Evolutionary conservation across 92 coral and sea anemone species (phyloP).

Genomic region (Epizoanthus ramosus): DNA sequence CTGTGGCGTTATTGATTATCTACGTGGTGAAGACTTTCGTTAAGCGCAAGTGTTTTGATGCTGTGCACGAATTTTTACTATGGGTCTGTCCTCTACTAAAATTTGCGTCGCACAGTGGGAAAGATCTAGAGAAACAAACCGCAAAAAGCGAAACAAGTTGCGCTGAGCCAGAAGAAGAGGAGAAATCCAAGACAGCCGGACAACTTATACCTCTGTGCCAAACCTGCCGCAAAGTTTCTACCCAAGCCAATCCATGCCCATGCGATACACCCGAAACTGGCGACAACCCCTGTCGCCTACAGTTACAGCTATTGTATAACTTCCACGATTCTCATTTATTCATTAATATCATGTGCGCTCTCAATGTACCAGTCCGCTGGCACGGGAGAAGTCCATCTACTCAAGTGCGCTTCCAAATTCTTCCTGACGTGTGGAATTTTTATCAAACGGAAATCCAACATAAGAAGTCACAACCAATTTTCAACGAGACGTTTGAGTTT

Average conservation of each 20-base stretch:
- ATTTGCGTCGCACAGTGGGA: not conserved
- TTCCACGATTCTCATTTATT: slow-evolving; percentile 71
- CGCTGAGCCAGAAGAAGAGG: slow-evolving; percentile 34
- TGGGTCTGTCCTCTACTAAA: slow-evolving; percentile 8
- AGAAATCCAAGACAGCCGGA: slow-evolving; percentile 12
- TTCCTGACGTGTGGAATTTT: slow-evolving; percentile 70
- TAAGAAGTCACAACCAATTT: slow-evolving; percentile 83
- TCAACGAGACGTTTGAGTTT: slow-evolving; percentile 90
- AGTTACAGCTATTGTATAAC: slow-evolving; percentile 77
- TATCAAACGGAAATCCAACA: slow-evolving; percentile 71
- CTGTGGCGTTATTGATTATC: slow-evolving; percentile 13
- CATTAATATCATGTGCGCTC: slow-evolving; percentile 82
- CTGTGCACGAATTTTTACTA: slow-evolving; percentile 14
- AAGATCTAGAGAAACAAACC: slow-evolving; percentile 22
- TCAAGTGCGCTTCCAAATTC: slow-evolving; percentile 82
- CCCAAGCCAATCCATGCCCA: slow-evolving; percentile 57
- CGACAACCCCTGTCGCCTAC: slow-evolving; percentile 75
- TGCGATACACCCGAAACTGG: slow-evolving; percentile 38
- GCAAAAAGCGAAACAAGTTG: slow-evolving; percentile 26
- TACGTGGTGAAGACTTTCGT: slow-evolving; percentile 15
- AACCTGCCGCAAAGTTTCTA: slow-evolving; percentile 53
- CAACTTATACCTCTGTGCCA: slow-evolving; percentile 42
- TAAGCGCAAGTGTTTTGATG: not conserved
- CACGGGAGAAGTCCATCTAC: slow-evolving; percentile 77
- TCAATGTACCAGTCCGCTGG: slow-evolving; percentile 81